Evolutionary conservation across 2,888 invertebrate genomes (phyloP).

Genomic region (Stenichneumon culpator): DNA sequence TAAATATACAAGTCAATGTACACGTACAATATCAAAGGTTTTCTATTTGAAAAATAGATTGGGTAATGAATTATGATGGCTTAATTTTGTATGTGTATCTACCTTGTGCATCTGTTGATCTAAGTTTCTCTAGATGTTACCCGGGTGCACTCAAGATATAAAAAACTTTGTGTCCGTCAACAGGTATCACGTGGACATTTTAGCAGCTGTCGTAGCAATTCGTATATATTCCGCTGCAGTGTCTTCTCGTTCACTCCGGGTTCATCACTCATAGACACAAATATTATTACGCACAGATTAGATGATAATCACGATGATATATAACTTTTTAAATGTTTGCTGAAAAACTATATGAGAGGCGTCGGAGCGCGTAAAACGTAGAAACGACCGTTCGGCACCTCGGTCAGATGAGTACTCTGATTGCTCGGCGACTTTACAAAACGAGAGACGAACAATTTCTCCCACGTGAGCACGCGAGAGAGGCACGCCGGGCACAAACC

Average conservation of each 20-base stretch:
- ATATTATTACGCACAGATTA: neutral
- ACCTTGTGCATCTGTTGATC: conserved; percentile 28
- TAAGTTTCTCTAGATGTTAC: neutral
- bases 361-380: conserved; percentile 53
- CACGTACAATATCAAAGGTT: neutral
- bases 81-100: neutral
- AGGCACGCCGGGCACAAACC: conserved; percentile 52
- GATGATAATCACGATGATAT: neutral
- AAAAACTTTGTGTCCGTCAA: neutral
- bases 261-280: neutral
- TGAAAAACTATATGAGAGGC: conserved; percentile 21
- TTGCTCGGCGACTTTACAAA: conserved; percentile 68
- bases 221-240: neutral
- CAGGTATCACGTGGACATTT: conserved; percentile 10
- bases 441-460: conserved; percentile 73
- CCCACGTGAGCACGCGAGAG: conserved; percentile 67
- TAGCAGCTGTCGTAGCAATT: conserved; percentile 7
- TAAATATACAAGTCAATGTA: neutral
- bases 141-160: conserved; percentile 6
- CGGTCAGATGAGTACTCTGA: conserved; percentile 71
- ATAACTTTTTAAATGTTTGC: neutral
- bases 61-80: neutral
- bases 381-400: conserved; percentile 69
- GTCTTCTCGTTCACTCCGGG: neutral
- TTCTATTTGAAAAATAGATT: neutral